phyloP scores from a whole-genome alignment of 2,888 invertebrate genomes.

The Zygogramma bicolorata region DNA sequence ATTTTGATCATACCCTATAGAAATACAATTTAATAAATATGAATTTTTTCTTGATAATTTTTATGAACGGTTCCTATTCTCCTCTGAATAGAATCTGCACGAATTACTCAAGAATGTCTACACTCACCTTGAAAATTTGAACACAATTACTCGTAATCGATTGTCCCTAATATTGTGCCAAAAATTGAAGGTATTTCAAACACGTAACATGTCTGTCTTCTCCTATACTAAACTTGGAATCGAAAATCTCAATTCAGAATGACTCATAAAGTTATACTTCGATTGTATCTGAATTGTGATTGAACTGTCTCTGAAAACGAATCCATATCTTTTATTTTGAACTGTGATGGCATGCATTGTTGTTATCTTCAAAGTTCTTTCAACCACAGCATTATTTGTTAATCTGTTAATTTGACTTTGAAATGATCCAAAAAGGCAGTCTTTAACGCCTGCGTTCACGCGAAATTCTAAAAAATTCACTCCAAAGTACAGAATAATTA shows the following conservation, averaged over 20 bases:
- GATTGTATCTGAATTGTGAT: not conserved
- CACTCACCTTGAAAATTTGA: not conserved
- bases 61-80: too few species aligned
- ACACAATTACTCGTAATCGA: slow-evolving; percentile 34
- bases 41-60: too few species aligned
- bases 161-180: slow-evolving; percentile 32
- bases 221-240: slow-evolving; percentile 30
- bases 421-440: too few species aligned
- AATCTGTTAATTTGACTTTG: too few species aligned
- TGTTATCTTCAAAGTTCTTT: too few species aligned
- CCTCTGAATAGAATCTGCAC: not conserved
- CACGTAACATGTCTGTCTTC: slow-evolving; percentile 43
- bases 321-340: not conserved
- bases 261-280: not conserved
- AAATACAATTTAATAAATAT: too few species aligned
- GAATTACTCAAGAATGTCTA: not conserved
- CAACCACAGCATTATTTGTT: too few species aligned
- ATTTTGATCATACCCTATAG: too few species aligned
- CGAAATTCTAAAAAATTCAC: too few species aligned
- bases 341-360: too few species aligned
- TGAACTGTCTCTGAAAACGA: not conserved
- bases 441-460: too few species aligned
- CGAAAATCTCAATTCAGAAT: not conserved
- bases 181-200: slow-evolving; percentile 23
- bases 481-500: too few species aligned